phyloP scores from a whole-genome alignment of 2,113 vertebrate genomes.

The zebrafish (Danio rerio) region GRCz12tu NC_133190.1:28717001-28717500 shows the following conservation, averaged over 20 bases:
- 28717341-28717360: not conserved
- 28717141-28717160: slow-evolving; percentile 66
- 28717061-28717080: slow-evolving; percentile 53
- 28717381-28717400: not conserved
- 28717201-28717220: slow-evolving; percentile 52
- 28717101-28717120: slow-evolving; percentile 75
- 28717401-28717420: slow-evolving; percentile 2
- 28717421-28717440: not conserved
- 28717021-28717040: slow-evolving; percentile 40
- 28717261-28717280: slow-evolving; percentile 14
- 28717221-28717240: slow-evolving; percentile 59
- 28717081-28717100: slow-evolving; percentile 48
- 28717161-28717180: slow-evolving; percentile 60
- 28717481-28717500: no score
- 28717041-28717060: slow-evolving; percentile 56
- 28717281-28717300: slow-evolving; percentile 37
- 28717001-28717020: slow-evolving; percentile 24
- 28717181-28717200: slow-evolving; percentile 40
- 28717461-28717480: no score
- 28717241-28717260: slow-evolving; percentile 53
- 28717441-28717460: no score
- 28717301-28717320: not conserved
- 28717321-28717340: not conserved
- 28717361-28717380: not conserved
- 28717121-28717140: slow-evolving; percentile 70